Evolutionary conservation across 2,797 vertebrate genomes (phyloP), one percentile per base, ranked within the genome.

Genomic region (Lagorchestes hirsutus): DNA sequence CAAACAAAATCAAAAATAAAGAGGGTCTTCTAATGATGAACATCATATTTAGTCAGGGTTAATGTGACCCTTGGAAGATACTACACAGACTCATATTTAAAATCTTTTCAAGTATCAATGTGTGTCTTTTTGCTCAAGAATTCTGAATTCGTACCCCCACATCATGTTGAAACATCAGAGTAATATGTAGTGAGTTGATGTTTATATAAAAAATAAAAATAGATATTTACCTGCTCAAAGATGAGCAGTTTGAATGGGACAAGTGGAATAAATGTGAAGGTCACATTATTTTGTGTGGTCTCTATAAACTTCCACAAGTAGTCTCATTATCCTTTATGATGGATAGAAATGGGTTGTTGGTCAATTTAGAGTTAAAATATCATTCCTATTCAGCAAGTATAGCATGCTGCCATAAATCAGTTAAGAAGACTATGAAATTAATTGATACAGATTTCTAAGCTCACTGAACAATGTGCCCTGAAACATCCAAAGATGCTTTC

Each of bases 401-500:
- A 97, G 96, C 13, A 0, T 93, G 90, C 97, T 98, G 94, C 50
- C 55, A 95, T 58, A 93, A 96, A 94, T 46, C 95, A 54, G 96
- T 94, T 56, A 55, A 54, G 58, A 95, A 74, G 14, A 94, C 8
- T 96, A 34, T 56, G 9, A 97, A 96, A 93, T 95, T 95, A 92
- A 34, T 95, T 94, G 95, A 91, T 96, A 46, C 1, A 95, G 40
- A 94, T 95, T 97, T 91, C 46, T 95, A 96, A 92, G 28, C 1
- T 92, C 46, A 90, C 3, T 96, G 93, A 95, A 54, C 55, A 97
- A 96, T 96, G 94, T 14, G 94, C 95, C 93, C 93, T 92, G 92
- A 27, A 95, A 1, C 22, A 97, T 91, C 74, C 91, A 90, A 59
- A 34, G n/a, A 5, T 97, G 90, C 29, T 97, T 95, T 95, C 90